Conservation (phyloP, 2,888 invertebrate genomes). For the Chloroclystis v-ata region DNA sequence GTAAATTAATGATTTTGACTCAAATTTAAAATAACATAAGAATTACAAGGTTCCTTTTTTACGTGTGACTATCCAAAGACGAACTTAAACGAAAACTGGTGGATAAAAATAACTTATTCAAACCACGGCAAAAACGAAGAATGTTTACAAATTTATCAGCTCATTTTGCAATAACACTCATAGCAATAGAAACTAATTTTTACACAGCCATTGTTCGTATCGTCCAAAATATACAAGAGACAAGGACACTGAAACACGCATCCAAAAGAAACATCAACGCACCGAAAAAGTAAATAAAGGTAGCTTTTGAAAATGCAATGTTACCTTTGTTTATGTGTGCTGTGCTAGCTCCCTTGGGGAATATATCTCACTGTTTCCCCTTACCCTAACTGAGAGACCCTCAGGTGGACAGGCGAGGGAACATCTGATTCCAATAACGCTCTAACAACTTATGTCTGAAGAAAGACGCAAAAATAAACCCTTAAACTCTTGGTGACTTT, state of each 20-base stretch:
- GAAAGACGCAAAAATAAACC: no score
- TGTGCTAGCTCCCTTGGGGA: conserved; percentile 46
- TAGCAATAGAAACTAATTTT: not conserved
- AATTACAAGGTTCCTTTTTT: no score
- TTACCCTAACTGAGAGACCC: conserved; percentile 38
- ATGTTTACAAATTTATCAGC: conserved; percentile 1
- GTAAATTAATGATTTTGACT: no score
- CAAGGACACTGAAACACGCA: not conserved
- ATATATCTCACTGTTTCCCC: conserved; percentile 54
- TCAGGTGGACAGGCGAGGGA: conserved; percentile 40
- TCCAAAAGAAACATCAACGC: conserved; percentile 10
- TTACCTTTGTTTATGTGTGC: conserved; percentile 7
- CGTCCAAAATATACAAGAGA: conserved; percentile 2
- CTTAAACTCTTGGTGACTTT: no score
- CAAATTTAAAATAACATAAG: no score
- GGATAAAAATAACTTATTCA: not conserved
- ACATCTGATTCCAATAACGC: conserved; percentile 53
- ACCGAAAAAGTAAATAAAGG: no score
- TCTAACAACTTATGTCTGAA: conserved; percentile 35
- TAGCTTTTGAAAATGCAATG: conserved; percentile 2
- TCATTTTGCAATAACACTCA: conserved; percentile 2
- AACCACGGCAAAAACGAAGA: not conserved
- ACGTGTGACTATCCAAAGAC: no score
- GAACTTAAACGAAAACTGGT: not conserved
- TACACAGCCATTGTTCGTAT: not conserved